phyloP scores from a whole-genome alignment of 2,888 invertebrate species.

The Ectemnius lituratus region DNA sequence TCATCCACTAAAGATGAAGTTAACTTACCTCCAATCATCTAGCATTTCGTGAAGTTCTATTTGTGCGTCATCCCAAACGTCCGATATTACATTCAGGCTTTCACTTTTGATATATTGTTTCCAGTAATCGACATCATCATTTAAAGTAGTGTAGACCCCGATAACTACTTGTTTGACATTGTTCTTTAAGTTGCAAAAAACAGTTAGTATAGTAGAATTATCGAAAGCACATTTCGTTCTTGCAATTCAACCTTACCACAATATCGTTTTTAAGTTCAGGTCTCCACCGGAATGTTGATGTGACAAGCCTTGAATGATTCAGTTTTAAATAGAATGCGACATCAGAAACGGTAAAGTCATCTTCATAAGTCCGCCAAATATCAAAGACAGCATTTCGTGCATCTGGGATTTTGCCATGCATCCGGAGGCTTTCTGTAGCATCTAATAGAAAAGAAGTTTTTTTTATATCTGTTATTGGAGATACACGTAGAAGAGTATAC shows the following conservation, averaged over 20 bases:
- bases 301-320: slow-evolving; percentile 90
- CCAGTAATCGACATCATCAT: slow-evolving; percentile 81
- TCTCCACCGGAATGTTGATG: slow-evolving; percentile 89
- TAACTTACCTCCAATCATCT: slow-evolving; percentile 83
- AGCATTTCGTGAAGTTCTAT: slow-evolving; percentile 85
- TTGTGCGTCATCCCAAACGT: slow-evolving; percentile 88
- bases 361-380: slow-evolving; percentile 89
- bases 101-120: slow-evolving; percentile 85
- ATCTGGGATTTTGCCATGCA: slow-evolving; percentile 88
- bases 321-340: slow-evolving; percentile 88
- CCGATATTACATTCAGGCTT: slow-evolving; percentile 83
- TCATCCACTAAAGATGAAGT: no score
- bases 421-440: slow-evolving; percentile 83
- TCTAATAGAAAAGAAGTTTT: slow-evolving; percentile 75
- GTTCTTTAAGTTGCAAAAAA: slow-evolving; percentile 59
- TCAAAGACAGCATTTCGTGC: slow-evolving; percentile 87
- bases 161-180: slow-evolving; percentile 77
- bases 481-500: neutral
- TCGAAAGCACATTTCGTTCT: neutral
- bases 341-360: slow-evolving; percentile 87
- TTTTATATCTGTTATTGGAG: neutral
- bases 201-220: neutral
- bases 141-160: slow-evolving; percentile 79
- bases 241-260: slow-evolving; percentile 73
- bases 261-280: slow-evolving; percentile 85